Evolutionary conservation across 2,113 vertebrate genomes (phyloP).

Genomic region (Hyaena hyaena): DNA sequence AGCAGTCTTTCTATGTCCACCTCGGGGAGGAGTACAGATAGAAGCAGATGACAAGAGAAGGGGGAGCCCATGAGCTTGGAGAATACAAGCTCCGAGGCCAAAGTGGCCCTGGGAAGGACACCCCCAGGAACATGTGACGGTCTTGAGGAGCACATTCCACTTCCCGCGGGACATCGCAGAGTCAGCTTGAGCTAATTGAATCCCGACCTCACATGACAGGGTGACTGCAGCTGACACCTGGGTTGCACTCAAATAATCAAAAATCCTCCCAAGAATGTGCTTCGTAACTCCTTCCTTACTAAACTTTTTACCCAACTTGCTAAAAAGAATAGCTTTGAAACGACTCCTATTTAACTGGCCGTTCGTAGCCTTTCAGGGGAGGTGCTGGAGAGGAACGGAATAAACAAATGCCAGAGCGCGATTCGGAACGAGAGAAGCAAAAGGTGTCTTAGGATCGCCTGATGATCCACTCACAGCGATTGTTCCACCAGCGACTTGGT

Average conservation of each 20-base stretch:
- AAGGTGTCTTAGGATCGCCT: neutral
- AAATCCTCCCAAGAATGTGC: slow-evolving; percentile 15
- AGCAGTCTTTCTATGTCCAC: neutral
- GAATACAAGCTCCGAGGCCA: neutral
- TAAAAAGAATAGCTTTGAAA: neutral
- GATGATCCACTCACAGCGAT: neutral
- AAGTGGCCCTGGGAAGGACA: neutral
- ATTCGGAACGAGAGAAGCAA: neutral
- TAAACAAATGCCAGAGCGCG: neutral
- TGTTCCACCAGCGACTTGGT: neutral
- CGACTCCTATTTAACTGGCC: neutral
- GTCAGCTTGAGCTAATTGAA: slow-evolving; percentile 22
- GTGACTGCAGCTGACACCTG: slow-evolving; percentile 15
- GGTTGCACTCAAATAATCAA: neutral
- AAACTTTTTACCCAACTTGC: slow-evolving; percentile 17
- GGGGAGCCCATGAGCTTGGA: neutral
- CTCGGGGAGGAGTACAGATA: neutral
- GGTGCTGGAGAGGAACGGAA: neutral
- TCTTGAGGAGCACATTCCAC: neutral
- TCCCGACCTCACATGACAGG: neutral
- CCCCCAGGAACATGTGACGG: rapidly evolving
- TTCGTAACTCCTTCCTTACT: neutral
- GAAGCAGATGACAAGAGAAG: neutral
- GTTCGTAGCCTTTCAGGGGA: neutral
- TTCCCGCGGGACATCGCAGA: neutral